Conservation (phyloP, 2,113 vertebrate species). For the Xenus cinereus region DNA sequence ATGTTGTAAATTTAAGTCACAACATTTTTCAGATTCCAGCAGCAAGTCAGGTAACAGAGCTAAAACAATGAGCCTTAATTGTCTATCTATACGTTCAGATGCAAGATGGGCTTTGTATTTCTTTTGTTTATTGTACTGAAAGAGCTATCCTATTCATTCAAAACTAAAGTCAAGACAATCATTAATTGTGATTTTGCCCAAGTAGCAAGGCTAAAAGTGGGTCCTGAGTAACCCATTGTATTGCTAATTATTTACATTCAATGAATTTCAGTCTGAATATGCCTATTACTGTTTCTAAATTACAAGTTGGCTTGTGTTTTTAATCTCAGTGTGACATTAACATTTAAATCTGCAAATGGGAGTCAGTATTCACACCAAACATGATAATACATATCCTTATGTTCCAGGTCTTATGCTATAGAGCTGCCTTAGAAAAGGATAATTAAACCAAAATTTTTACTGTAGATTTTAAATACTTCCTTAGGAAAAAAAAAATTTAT, state of each 20-base stretch:
- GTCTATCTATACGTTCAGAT: neutral
- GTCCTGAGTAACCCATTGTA: neutral
- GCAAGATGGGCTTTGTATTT: neutral
- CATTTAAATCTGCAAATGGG: neutral
- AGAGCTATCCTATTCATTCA: neutral
- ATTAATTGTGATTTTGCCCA: neutral
- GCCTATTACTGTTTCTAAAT: neutral
- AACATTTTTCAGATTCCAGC: neutral
- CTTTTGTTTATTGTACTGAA: neutral
- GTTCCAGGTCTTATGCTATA: neutral
- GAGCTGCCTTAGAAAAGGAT: neutral
- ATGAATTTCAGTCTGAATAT: neutral
- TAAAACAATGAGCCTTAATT: neutral
- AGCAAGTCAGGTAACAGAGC: neutral
- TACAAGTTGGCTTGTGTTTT: neutral
- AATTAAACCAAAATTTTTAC: neutral
- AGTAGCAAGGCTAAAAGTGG: neutral
- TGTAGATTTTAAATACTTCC: neutral
- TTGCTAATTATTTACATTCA: neutral
- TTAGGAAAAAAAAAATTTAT: neutral
- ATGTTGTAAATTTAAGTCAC: neutral
- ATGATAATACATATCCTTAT: neutral
- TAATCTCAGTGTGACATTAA: neutral
- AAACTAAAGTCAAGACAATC: neutral
- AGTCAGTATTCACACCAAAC: neutral